Evolutionary conservation across 2,888 invertebrate species (phyloP).

Genomic region (Enoplolaimus lenunculus): DNA sequence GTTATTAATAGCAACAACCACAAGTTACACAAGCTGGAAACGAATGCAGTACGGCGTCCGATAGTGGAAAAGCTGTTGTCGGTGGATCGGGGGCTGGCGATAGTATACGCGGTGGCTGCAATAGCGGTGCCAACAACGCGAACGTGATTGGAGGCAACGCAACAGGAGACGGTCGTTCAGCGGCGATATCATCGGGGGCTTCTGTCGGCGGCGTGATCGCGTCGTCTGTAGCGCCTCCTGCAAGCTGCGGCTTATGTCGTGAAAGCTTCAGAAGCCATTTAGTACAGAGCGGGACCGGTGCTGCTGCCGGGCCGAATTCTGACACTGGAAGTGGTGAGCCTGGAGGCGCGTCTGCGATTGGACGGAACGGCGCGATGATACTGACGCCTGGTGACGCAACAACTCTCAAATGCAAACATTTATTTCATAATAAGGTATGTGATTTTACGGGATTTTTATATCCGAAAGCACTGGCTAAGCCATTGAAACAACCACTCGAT

Average conservation of each 20-base stretch:
- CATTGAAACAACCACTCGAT: too few species aligned
- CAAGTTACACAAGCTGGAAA: too few species aligned
- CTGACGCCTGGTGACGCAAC: not conserved
- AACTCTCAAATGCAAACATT: slow-evolving; percentile 21
- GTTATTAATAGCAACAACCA: too few species aligned
- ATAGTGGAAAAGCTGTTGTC: too few species aligned
- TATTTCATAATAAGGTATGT: slow-evolving; percentile 21
- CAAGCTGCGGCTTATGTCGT: not conserved
- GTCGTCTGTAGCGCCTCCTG: not conserved
- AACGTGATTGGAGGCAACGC: too few species aligned
- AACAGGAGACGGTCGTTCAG: not conserved
- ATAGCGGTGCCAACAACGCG: too few species aligned
- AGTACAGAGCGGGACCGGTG: not conserved
- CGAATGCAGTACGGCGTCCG: too few species aligned
- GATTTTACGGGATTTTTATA: not conserved
- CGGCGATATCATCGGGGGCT: not conserved
- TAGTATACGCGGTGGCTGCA: too few species aligned
- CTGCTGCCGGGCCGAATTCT: not conserved
- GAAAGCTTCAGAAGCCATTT: not conserved
- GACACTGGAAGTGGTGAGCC: too few species aligned
- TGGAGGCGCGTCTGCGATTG: not conserved
- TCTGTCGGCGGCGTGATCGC: not conserved
- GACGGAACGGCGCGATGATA: not conserved
- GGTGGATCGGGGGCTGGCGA: too few species aligned
- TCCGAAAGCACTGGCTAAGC: too few species aligned